Evolutionary conservation across 2,797 vertebrate species (phyloP), one percentile per base, ranked within the genome.

Genomic region (Acipenser ruthenus): DNA sequence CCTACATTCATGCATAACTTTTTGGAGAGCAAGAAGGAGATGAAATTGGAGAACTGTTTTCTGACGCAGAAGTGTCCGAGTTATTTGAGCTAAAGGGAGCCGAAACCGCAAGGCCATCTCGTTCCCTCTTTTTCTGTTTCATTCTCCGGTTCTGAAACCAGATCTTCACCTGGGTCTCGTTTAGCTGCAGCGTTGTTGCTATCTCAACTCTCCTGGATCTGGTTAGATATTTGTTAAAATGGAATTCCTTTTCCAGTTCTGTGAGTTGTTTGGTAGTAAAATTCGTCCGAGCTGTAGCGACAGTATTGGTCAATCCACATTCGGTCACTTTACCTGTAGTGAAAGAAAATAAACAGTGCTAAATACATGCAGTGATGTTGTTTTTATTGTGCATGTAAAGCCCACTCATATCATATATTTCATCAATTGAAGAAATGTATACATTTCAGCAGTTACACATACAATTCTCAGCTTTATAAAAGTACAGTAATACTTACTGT

Each of bases 181-280:
- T 90, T 59, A 93, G 86, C 50, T 86, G 84, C 70, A 91, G 77
- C 50, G 80, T 79, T 55, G 79, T 84, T 62, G 87, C 86, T 65
- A 91, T 87, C 75, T 91, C 89, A 4, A 88, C 75, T 62, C 89
- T 87, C 15, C 89, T 86, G 64, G 86, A 70, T 86, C 37, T 80
- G 51, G 89, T 86, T 70, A 90, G 83, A 75, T 91, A 91, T 63
- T 88, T 87, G 75, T 83, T 89, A 79, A 90, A 91, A 70, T 91
- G 90, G 69, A 90, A 69, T 61, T 69, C 68, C 64, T 69, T 69
- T 62, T 69, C 68, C 6, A 69, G 58, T 49, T 69, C 68, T 10
- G 68, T 69, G 52, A 69, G 55, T 59, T 69, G 68, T 69, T 69
- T 69, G 49, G 68, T 69, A 10, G 63, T 65, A 47, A 69, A 69